phyloP scores from a whole-genome alignment of 2,113 vertebrate genomes.

The Tragelaphus imberbis region DNA sequence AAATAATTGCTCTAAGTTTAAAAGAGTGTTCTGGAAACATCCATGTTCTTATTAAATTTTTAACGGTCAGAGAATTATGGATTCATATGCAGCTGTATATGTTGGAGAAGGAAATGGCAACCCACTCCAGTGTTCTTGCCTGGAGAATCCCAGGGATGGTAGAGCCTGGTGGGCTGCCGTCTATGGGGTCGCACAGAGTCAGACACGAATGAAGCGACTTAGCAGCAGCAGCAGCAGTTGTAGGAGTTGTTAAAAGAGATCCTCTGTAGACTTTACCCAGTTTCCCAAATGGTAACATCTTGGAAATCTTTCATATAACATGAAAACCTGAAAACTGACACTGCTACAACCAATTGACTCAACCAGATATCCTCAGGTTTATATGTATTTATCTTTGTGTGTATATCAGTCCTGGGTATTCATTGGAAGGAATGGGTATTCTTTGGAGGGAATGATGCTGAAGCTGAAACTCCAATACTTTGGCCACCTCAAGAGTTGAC shows the following conservation, averaged over 20 bases:
- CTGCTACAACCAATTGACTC: neutral
- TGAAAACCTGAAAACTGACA: neutral
- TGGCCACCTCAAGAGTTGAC: too few species aligned
- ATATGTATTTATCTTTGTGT: neutral
- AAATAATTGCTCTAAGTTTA: neutral
- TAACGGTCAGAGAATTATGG: neutral
- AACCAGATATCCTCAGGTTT: neutral
- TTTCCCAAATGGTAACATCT: neutral
- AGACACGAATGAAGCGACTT: too few species aligned
- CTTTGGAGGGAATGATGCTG: too few species aligned
- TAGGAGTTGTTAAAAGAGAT: neutral
- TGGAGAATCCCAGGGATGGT: too few species aligned
- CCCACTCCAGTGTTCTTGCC: too few species aligned
- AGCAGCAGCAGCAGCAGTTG: neutral
- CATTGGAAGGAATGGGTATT: too few species aligned
- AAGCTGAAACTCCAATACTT: too few species aligned
- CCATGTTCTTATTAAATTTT: neutral
- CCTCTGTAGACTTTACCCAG: neutral
- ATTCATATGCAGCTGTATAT: neutral
- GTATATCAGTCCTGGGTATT: too few species aligned
- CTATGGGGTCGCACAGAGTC: too few species aligned
- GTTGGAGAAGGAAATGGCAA: too few species aligned
- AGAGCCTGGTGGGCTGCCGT: too few species aligned
- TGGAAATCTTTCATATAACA: neutral
- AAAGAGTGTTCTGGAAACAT: neutral